Evolutionary conservation across 2,113 vertebrate genomes (phyloP).

Genomic region (Pachyramphus minor): DNA sequence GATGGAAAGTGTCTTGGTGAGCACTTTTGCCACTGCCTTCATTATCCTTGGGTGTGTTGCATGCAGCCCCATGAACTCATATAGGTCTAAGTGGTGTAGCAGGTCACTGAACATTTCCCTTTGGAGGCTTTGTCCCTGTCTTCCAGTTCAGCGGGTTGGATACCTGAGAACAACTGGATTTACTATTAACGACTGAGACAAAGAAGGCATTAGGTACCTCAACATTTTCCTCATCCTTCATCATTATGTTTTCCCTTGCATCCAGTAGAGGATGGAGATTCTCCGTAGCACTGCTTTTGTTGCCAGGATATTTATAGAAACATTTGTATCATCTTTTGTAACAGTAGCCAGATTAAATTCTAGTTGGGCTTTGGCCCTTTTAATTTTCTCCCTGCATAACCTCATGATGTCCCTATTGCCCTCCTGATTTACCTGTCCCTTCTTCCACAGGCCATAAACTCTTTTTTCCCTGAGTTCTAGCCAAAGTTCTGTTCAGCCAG

Average conservation of each 20-base stretch:
- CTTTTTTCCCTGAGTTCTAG: not conserved
- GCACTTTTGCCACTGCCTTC: not conserved
- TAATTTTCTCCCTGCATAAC: not conserved
- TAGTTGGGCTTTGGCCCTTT: fast-evolving
- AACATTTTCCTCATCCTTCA: fast-evolving
- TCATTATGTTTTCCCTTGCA: not conserved
- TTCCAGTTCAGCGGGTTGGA: not conserved
- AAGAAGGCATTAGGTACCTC: not conserved
- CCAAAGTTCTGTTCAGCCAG: not conserved
- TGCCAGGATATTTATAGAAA: not conserved
- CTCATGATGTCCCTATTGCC: not conserved
- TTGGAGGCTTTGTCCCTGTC: not conserved
- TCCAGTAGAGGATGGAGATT: not conserved
- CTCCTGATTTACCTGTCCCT: not conserved
- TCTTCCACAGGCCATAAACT: not conserved
- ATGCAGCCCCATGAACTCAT: not conserved
- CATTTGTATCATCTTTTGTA: not conserved
- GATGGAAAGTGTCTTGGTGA: not conserved
- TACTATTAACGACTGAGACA: not conserved
- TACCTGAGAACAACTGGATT: not conserved
- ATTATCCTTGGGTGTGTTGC: fast-evolving
- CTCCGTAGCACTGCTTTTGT: not conserved
- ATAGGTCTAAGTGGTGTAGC: not conserved
- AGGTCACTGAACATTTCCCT: not conserved
- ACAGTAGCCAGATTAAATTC: not conserved